Evolutionary conservation across 2,797 vertebrate genomes (phyloP), one percentile per base, ranked within the genome.

Genomic region (Dermochelys coriacea): DNA sequence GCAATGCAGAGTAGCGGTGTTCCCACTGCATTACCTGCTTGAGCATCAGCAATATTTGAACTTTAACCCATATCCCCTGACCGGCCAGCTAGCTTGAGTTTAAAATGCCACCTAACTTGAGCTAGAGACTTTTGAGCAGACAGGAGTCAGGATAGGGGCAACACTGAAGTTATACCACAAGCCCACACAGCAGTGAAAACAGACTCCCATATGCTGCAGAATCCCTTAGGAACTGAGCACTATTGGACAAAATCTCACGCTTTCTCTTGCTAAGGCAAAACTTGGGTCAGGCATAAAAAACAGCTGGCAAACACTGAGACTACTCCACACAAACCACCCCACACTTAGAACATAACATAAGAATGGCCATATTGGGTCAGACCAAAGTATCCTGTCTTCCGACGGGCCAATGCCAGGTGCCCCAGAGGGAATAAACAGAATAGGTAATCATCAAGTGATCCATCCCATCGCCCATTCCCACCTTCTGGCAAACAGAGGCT

Each of bases 21-120:
- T 64, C 68, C 31, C 19, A 5, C 27, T 55, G 11, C 49, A 2
- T 88, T 84, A n/a, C 55, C 49, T 80, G 47, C 18, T 14, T 41
- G 37, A 25, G 49, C 12, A 19, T 54, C 52, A 37, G 41, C 7
- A 9, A 18, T 5, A 1, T 31, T 57, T 57, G 25, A 29, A 47
- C 79, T 80, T 75, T 57, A 68, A 23, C 9, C 5, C 7, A 3
- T 7, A 3, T 82, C 75, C 68, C 45, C 51, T 51, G 75, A 54
- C 25, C 80, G 0, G 0, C 37, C n/a, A 55, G 25, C 29, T 77
- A 16, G 29, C 16, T 68, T 79, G 52, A 85, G 55, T 57, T 27
- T 57, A 57, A 57, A 57, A 31, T 37, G 52, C 86, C 84, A 89
- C 34, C 41, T 21, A 23, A 81, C 15, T 15, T 82, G 47, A 50